Evolutionary conservation across 2,888 invertebrate genomes (phyloP), one percentile per base, ranked within the genome.

Genomic region (Drosophila anomelani): DNA sequence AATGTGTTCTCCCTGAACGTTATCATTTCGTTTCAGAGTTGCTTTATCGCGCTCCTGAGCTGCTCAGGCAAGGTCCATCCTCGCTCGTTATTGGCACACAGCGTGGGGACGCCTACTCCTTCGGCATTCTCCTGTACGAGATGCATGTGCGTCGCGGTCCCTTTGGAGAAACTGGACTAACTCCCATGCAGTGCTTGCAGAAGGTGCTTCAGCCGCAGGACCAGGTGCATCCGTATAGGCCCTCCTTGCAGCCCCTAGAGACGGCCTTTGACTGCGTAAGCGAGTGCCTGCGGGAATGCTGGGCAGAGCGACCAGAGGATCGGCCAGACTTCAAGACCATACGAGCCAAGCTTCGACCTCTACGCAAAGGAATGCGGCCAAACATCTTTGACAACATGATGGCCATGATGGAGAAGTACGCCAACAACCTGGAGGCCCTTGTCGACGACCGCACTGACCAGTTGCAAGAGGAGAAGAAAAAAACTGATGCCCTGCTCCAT

Each of bases 341-440:
- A 64, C 94, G 97, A 36, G 94, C 96, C 20, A 95, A 95, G 79
- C 92, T 98, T 38, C 94, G 98, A 46, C 97, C 97, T 0, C 93
- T 98, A 66, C 93, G 97, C 61, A 96, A 97, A 91, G 98, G 98
- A 90, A 96, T 98, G 98, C 97, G 97, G 92, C 96, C 97, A 20
- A 98, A 98, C 92, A 98, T 99, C 85, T 97, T 98, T 88, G 99
- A 99, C 92, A 98, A 98, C 91, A 98, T 99, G 98, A 97, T 98
- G 94, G 96, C 97, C 0, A 98, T 98, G 95, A 98, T 99, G 98
- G 98, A 98, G 92, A 98, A 98, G 90, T 98, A 99, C 91, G 98
- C 98, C 13, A 98, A 97, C 89, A 98, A 98, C 92, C 94, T 99
- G 84, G 98, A 99, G 92, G 97, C 95, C 0, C 93, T 98, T 4